Base-by-base conservation (phyloP, 1,140 invertebrate genomes). In the Papilio machaon region DNA sequence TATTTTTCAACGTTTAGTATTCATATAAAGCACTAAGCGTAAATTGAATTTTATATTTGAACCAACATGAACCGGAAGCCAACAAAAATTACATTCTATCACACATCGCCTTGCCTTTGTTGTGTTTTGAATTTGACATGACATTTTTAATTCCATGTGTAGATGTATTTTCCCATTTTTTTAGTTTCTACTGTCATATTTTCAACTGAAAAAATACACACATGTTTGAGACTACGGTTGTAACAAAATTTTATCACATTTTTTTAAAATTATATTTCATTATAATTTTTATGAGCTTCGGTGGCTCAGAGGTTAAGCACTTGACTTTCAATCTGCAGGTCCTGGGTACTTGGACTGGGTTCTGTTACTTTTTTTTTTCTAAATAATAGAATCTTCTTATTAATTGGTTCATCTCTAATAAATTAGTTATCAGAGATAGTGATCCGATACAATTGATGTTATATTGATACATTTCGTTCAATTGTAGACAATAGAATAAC, bases 31-130 rank as follows among this genome's bases (percentile, higher is more conserved):
- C 64, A 70, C 64, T 70, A 35, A 70, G 64, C 64, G 64, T 70
- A 70, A 70, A 70, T 70, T 70, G 64, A 70, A 70, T 70, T 70
- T 70, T 70, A 70, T 5, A 70, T 70, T 38, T 70, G 64, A 70
- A 70, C 64, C 64, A 70, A 70, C 64, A 70, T 70, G 30, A 70
- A 17, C 64, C 19, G 64, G 64, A 70, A 70, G 64, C 64, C 30
- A 70, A 30, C 30, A 17, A 70, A 70, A 64, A 70, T 70, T 70
- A 70, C 64, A 38, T 70, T 70, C 64, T 70, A 70, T 70, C 30
- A 35, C 11, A 35, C 64, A 35, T 70, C 17, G 13, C 11, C 60
- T 64, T 60, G 58, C 58, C 60, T 64, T 64, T 64, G 60, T 64
- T 64, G 23, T 19, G 60, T 64, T 64, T 64, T 64, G 10, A 64